A percentile compares a stretch with the other conserved stretches of the same genome.
phyloP scores from a whole-genome alignment of 2,888 invertebrate genomes.

The Tupiocoris notatus region DNA sequence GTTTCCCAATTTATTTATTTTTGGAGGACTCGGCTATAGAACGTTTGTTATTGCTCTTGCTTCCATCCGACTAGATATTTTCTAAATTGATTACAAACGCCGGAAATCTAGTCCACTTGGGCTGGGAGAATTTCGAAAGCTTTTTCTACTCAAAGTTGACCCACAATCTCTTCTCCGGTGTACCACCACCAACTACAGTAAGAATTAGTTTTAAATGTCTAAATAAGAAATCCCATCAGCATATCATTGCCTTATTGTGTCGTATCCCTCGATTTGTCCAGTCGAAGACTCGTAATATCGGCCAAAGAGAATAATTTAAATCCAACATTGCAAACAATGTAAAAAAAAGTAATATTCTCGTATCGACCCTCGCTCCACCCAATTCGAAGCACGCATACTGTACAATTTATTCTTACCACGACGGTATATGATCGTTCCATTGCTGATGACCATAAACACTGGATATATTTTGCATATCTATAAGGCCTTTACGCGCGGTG shows the following conservation, averaged over 20 bases:
- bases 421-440: neutral
- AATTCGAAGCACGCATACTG: neutral
- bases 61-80: neutral
- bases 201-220: neutral
- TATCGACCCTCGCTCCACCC: neutral
- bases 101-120: no score
- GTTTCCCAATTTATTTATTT: no score
- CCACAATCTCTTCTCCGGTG: neutral
- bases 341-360: neutral
- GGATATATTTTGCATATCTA: constrained; percentile 46
- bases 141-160: no score
- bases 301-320: neutral
- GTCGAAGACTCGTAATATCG: constrained; percentile 20
- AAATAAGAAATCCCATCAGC: constrained; percentile 29
- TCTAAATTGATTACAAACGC: neutral
- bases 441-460: constrained; percentile 34
- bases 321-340: neutral
- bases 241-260: constrained; percentile 42
- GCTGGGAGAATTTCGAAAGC: no score
- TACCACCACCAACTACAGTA: neutral
- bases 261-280: constrained; percentile 34
- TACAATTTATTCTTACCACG: neutral
- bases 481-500: constrained; percentile 43
- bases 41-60: neutral
- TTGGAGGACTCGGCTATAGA: neutral